A percentile compares a stretch with the other conserved stretches of the same genome.
Evolutionary conservation across 1,140 invertebrate species (phyloP).

Genomic region (Eupristina koningsbergeri): DNA sequence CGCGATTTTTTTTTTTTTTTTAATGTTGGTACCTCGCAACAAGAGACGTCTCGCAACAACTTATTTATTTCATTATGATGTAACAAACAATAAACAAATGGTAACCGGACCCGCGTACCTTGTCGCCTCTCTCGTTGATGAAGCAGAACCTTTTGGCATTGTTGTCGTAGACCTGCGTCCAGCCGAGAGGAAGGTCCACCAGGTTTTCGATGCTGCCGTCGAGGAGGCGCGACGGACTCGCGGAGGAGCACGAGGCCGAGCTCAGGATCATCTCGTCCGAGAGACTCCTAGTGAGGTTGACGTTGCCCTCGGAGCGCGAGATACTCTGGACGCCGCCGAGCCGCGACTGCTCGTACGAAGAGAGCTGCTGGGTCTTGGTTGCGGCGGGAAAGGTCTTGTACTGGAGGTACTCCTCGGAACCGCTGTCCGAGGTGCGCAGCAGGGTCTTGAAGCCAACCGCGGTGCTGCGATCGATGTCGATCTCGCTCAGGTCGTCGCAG

Average conservation of each 20-base stretch:
- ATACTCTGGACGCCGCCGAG: conserved; percentile 3
- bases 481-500: conserved; percentile 51
- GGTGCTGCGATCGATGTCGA: conserved; percentile 62
- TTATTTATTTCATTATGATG: no score
- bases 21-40: no score
- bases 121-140: conserved; percentile 61
- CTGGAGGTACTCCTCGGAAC: conserved; percentile 65
- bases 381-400: conserved; percentile 58
- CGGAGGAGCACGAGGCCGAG: conserved; percentile 51
- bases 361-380: conserved; percentile 31
- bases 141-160: conserved; percentile 62
- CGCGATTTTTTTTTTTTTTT: no score
- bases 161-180: conserved; percentile 62
- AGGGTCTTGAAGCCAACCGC: conserved; percentile 63
- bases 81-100: conserved; percentile 5
- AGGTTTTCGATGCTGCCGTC: conserved; percentile 57
- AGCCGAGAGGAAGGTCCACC: conserved; percentile 62
- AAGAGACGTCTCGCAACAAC: no score
- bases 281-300: conserved; percentile 54
- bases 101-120: conserved; percentile 53
- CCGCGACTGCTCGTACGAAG: conserved; percentile 13
- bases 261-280: conserved; percentile 61
- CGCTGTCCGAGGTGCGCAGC: conserved; percentile 63
- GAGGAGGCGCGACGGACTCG: conserved; percentile 51
- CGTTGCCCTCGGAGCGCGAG: conserved; percentile 35